Evolutionary conservation across 2,888 invertebrate species (phyloP), one percentile per base, ranked within the genome.

Genomic region (Caenorhabditis angaria): DNA sequence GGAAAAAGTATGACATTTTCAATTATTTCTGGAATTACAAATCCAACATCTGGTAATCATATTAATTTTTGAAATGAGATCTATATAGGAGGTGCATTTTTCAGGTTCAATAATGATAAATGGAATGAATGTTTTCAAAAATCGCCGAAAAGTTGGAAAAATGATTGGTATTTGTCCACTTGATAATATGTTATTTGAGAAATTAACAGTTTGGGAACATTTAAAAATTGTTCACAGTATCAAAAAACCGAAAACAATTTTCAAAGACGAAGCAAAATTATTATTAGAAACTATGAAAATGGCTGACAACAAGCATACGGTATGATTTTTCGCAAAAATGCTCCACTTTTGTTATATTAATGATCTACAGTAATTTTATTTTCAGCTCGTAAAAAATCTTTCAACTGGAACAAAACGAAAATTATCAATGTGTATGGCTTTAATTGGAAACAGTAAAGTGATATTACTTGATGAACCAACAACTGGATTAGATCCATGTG

Each of bases 331-430:
- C n/a, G n/a, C n/a, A n/a, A n/a, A n/a, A n/a, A n/a, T n/a, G n/a
- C n/a, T n/a, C n/a, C n/a, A n/a, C n/a, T n/a, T n/a, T n/a, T n/a
- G n/a, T n/a, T n/a, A n/a, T n/a, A n/a, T n/a, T n/a, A n/a, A n/a
- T n/a, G n/a, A n/a, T n/a, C n/a, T n/a, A 41, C 5, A 12, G 10
- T 18, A 12, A 3, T 5, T 41, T 41, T 41, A 2, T 41, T 41
- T 41, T 41, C 8, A 80, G 82, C 20, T 65, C n/a, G 73, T 77
- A n/a, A 61, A 55, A 41, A 66, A 75, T 24, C 62, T 85, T 10
- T 85, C 84, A 14, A 86, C 86, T 12, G 85, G 85, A 53, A 83
- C 84, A 82, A 84, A 86, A 58, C 61, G 85, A 14, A 85, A 85
- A 48, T 71, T 85, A 28, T 86, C 82, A 47, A 83, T 85, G 18